phyloP scores from a whole-genome alignment of 2,888 invertebrate genomes.

The Cremastinae sp. region DNA sequence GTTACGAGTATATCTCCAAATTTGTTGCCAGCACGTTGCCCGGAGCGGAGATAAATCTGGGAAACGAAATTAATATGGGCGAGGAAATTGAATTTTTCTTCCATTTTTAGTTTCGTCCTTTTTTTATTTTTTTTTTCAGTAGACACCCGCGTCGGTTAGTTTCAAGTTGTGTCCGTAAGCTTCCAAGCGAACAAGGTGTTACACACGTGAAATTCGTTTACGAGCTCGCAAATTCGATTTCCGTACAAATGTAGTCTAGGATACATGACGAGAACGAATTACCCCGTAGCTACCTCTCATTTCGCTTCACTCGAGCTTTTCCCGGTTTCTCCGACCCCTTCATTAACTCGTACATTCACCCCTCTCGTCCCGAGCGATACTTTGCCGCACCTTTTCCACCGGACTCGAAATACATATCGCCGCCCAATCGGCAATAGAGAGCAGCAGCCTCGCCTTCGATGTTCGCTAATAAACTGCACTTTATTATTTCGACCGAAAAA shows the following conservation, averaged over 20 bases:
- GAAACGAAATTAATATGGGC: too few relatives aligned
- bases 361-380: slow-evolving; percentile 8
- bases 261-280: slow-evolving; percentile 62
- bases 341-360: slow-evolving; percentile 29
- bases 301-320: slow-evolving; percentile 19
- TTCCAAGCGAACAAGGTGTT: slow-evolving; percentile 25
- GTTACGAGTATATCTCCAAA: too few relatives aligned
- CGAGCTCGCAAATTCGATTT: slow-evolving; percentile 14
- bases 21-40: too few relatives aligned
- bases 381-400: slow-evolving; percentile 3
- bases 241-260: slow-evolving; percentile 31
- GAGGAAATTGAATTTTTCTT: too few relatives aligned
- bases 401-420: slow-evolving; percentile 4
- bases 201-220: slow-evolving; percentile 24
- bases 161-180: not conserved
- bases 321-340: slow-evolving; percentile 13
- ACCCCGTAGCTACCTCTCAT: slow-evolving; percentile 15
- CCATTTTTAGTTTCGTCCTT: not conserved
- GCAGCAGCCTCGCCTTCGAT: slow-evolving; percentile 33
- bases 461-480: slow-evolving; percentile 10
- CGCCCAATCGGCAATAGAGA: slow-evolving; percentile 52
- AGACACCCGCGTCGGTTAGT: not conserved
- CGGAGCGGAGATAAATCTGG: too few relatives aligned
- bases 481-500: not conserved
- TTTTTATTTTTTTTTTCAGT: slow-evolving; percentile 16